Evolutionary conservation across 1,140 invertebrate genomes (phyloP), one percentile per base, ranked within the genome.

Genomic region (Drosophila grimshawi): DNA sequence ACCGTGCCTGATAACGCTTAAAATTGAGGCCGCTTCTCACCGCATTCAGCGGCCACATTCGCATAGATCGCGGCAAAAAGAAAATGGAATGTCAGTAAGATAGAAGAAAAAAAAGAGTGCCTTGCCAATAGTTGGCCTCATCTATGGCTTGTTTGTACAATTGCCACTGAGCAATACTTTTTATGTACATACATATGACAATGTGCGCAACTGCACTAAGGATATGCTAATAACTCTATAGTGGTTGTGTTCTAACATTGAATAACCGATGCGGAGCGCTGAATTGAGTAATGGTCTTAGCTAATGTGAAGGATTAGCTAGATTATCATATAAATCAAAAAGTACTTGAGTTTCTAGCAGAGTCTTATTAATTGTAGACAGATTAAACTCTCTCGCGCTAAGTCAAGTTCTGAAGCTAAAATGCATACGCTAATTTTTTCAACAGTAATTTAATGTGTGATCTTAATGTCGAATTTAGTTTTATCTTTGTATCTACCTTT

Each of bases 1-100:
- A 19, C 45, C 35, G 33, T 11, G 33, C 11, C 27, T 11, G 43
- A 27, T 57, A 29, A 57, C n/a, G 4, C 32, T 52, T 52, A 33
- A n/a, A 45, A 29, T 57, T 57, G 62, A 11, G 48, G 43, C 49
- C 35, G 32, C 11, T 76, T 29, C 57, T 57, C 65, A 59, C 76
- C 62, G 33, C 76, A 70, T 78, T 66, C 72, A 78, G 81, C 61
- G 81, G 78, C 39, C 10, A 43, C 10, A 43, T 43, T 80, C 62
- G 82, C 78, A 86, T 70, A 76, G 77, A 74, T 80, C 61, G 81
- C 77, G 68, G 64, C 65, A 66, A 76, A 68, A 69, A 55, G 51
- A 78, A 86, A 88, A 86, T 86, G 82, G 82, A 88, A 88, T 82
- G 80, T 33, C 82, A 88, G 82, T 88, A 82, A 82, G 83, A 82